Percentiles rank a stretch among this genome's conserved stretches.
Conservation (phyloP, 2,797 vertebrate genomes). For the Eleutherodactylus coqui region DNA sequence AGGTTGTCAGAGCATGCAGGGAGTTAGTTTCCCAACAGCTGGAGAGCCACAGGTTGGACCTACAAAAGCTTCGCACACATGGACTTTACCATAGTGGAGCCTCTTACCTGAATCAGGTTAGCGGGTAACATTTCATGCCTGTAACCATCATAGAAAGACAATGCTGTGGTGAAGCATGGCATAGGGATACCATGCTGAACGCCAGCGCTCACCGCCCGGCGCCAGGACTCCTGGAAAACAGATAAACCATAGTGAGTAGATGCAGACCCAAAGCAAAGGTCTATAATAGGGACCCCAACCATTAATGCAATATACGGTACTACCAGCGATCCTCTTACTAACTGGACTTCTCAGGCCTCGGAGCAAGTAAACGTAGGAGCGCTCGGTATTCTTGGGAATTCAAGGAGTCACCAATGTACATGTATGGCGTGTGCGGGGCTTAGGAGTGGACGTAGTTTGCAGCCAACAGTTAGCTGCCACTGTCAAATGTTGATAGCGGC, state of each 20-base stretch:
- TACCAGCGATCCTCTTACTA: too few relatives aligned
- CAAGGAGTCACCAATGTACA: too few relatives aligned
- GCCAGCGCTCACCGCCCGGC: constrained; percentile 84
- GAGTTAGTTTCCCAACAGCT: too few relatives aligned
- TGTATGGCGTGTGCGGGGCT: too few relatives aligned
- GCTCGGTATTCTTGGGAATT: too few relatives aligned
- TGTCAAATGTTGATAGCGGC: too few relatives aligned
- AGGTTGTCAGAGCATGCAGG: too few relatives aligned
- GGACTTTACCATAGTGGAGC: neutral
- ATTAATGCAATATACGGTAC: neutral
- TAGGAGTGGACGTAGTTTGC: too few relatives aligned
- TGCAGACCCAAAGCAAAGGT: neutral
- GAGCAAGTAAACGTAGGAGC: too few relatives aligned
- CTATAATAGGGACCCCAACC: neutral
- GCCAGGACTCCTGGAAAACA: constrained; percentile 86
- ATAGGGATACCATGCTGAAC: constrained; percentile 93
- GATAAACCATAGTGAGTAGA: neutral
- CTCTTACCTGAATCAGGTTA: constrained; percentile 92
- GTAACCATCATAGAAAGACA: constrained; percentile 97
- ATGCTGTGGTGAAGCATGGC: constrained; percentile 96
- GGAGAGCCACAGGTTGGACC: neutral
- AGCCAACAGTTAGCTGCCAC: too few relatives aligned
- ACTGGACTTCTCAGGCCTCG: too few relatives aligned
- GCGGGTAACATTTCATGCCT: constrained; percentile 88
- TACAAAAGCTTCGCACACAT: neutral